A percentile compares a stretch with the other conserved stretches of the same genome.
Evolutionary conservation across 2,888 invertebrate genomes (phyloP).

Genomic region (Spilarctia lutea): DNA sequence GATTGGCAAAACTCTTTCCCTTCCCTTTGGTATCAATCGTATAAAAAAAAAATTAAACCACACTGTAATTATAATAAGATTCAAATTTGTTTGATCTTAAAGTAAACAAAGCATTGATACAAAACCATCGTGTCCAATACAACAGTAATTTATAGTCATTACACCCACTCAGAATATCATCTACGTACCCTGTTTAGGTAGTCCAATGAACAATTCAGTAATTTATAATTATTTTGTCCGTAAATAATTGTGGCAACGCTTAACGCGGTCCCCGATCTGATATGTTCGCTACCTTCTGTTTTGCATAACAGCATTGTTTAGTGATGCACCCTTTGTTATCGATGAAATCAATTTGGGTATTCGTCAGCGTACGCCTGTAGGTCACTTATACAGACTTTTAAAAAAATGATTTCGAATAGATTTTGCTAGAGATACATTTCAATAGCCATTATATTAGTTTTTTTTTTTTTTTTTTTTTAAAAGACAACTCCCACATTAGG

Average conservation of each 20-base stretch:
- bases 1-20: too few species aligned
- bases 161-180: conserved; percentile 27
- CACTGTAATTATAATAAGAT: neutral
- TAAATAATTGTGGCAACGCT: conserved; percentile 70
- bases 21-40: too few species aligned
- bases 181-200: conserved; percentile 23
- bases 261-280: conserved; percentile 67
- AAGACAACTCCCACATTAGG: too few species aligned
- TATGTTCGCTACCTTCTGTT: conserved; percentile 62
- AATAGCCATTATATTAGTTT: too few species aligned
- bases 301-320: conserved; percentile 74
- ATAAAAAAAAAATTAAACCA: neutral
- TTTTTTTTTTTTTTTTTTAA: too few species aligned
- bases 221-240: conserved; percentile 55
- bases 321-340: conserved; percentile 43
- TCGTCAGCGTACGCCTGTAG: neutral
- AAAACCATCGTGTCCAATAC: neutral
- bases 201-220: conserved; percentile 24
- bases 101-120: neutral
- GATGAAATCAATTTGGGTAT: conserved; percentile 10
- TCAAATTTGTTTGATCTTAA: neutral
- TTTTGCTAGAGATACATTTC: too few species aligned
- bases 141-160: conserved; percentile 1
- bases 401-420: neutral
- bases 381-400: neutral